phyloP scores from a whole-genome alignment of 2,888 invertebrate species.

The Tholera decimalis region DNA sequence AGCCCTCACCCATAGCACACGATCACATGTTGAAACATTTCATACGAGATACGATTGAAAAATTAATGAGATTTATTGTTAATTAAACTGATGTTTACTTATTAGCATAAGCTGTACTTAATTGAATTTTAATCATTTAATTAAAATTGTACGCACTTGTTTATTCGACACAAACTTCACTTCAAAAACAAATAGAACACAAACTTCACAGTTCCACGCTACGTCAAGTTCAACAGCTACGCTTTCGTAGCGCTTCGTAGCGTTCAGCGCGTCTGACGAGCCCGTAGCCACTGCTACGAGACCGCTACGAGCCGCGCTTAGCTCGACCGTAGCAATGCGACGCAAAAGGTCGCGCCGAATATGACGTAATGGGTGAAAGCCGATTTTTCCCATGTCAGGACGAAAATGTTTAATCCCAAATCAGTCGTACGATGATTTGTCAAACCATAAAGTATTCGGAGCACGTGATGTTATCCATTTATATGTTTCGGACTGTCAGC shows the following conservation, averaged over 20 bases:
- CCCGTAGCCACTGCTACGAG: slow-evolving; percentile 86
- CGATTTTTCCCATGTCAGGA: slow-evolving; percentile 52
- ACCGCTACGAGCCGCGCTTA: slow-evolving; percentile 72
- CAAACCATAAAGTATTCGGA: slow-evolving; percentile 43
- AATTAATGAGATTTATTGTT: background rate
- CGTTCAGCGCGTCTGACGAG: slow-evolving; percentile 78
- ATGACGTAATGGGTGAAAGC: slow-evolving; percentile 74
- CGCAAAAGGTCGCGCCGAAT: slow-evolving; percentile 70
- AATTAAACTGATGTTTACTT: slow-evolving; percentile 11
- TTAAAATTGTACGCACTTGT: slow-evolving; percentile 17
- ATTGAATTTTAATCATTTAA: background rate
- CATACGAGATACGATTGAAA: background rate
- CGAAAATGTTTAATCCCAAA: slow-evolving; percentile 44
- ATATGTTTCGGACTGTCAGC: slow-evolving; percentile 13
- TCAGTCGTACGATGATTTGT: slow-evolving; percentile 56
- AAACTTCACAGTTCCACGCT: slow-evolving; percentile 40
- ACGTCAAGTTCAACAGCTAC: slow-evolving; percentile 58
- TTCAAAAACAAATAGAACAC: slow-evolving; percentile 41
- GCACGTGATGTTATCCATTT: slow-evolving; percentile 48
- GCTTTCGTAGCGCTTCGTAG: slow-evolving; percentile 69
- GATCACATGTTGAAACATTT: slow-evolving; percentile 61
- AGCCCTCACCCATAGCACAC: slow-evolving; percentile 80
- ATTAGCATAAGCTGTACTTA: slow-evolving; percentile 1
- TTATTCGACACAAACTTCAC: slow-evolving; percentile 26
- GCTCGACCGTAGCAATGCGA: slow-evolving; percentile 78